Evolutionary conservation across 2,797 vertebrate genomes (phyloP).

Genomic region (Karalla daura): DNA sequence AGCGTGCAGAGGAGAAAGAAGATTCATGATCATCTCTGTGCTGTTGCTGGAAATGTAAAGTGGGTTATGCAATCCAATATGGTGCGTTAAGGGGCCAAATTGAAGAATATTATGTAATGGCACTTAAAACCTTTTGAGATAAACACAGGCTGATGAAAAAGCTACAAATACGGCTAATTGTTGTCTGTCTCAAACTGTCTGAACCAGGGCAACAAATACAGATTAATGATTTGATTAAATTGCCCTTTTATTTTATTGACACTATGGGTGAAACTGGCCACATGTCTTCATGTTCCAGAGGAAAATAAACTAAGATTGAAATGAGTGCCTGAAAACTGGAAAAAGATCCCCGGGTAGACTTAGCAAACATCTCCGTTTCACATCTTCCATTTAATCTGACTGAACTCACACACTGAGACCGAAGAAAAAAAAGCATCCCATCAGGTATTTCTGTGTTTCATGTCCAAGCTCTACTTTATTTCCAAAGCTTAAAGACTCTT

Average conservation of each 20-base stretch:
- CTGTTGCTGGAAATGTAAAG: slow-evolving; percentile 23
- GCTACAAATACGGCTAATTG: neutral
- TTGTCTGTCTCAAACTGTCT: neutral
- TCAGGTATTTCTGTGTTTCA: slow-evolving; percentile 45
- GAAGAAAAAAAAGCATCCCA: slow-evolving; percentile 36
- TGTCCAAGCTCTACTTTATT: slow-evolving; percentile 49
- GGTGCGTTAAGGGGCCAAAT: neutral
- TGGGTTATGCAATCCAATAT: slow-evolving; percentile 15
- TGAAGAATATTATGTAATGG: neutral
- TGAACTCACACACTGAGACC: slow-evolving; percentile 13
- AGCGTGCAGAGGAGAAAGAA: slow-evolving; percentile 23
- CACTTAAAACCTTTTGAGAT: neutral
- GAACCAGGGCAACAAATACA: neutral
- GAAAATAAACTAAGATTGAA: slow-evolving; percentile 5
- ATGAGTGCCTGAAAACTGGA: slow-evolving; percentile 12
- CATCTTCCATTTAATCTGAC: slow-evolving; percentile 13
- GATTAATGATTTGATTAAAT: neutral
- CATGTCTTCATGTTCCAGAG: neutral
- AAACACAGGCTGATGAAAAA: neutral
- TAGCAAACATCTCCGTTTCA: slow-evolving; percentile 23
- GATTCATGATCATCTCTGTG: slow-evolving; percentile 34
- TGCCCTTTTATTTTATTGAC: slow-evolving; percentile 10
- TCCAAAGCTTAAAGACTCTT: slow-evolving; percentile 43
- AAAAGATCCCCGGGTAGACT: slow-evolving; percentile 25
- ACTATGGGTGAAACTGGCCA: slow-evolving; percentile 4